Percentiles rank a stretch among this genome's conserved stretches.
Conservation (phyloP, 2,113 vertebrate species). For the Podarcis cretensis region DNA sequence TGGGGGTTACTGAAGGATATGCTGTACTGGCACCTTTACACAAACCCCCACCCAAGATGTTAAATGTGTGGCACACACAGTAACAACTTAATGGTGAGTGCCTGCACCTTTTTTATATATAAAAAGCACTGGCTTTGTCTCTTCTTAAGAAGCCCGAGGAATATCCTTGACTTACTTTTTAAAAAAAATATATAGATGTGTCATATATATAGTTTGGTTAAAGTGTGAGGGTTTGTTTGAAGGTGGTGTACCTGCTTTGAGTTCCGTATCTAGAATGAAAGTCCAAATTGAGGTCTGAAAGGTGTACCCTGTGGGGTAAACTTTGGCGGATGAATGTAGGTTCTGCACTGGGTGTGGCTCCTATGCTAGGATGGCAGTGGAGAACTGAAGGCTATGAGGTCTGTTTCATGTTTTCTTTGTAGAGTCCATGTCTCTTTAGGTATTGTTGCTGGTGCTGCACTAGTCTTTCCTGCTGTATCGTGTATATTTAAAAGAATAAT, state of each 20-base stretch:
- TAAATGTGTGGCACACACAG: no score
- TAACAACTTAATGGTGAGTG: no score
- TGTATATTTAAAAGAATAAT: no score
- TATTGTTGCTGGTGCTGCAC: background rate
- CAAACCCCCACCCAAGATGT: no score
- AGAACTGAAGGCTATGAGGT: background rate
- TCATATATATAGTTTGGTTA: background rate
- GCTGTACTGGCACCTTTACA: no score
- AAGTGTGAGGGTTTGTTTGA: background rate
- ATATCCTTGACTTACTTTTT: background rate
- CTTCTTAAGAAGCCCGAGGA: background rate
- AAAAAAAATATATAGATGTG: no score
- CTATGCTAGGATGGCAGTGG: background rate
- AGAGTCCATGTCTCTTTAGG: background rate
- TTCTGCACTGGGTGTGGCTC: background rate
- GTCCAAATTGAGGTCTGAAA: background rate
- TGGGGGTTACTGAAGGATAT: background rate
- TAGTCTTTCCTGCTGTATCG: no score
- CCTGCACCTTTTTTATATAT: no score
- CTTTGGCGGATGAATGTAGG: background rate
- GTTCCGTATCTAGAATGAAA: background rate
- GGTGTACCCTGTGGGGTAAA: background rate
- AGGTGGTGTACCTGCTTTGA: background rate
- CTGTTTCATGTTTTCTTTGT: background rate
- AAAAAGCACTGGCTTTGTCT: background rate